Percentiles rank a stretch among this genome's conserved stretches.
Evolutionary conservation across 2,113 vertebrate genomes (phyloP).

Genomic region (Nematolebias whitei): DNA sequence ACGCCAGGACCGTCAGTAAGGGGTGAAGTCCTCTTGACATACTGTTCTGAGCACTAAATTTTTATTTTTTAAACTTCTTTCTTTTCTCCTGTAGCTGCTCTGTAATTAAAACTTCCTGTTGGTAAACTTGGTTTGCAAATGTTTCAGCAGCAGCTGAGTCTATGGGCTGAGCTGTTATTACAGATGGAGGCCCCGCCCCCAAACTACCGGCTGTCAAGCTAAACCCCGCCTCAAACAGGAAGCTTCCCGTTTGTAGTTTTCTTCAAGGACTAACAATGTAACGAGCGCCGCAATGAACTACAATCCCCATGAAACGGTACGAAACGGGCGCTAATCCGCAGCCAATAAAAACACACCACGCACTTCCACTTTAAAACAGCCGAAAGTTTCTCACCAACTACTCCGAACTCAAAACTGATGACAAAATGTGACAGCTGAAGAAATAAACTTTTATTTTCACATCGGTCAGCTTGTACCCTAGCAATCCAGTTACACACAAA

Average conservation of each 20-base stretch:
- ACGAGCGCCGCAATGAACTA: conserved; percentile 31
- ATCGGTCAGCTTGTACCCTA: no score
- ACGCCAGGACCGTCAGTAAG: conserved; percentile 30
- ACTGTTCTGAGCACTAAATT: background rate
- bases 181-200: conserved; percentile 22
- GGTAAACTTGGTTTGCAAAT: background rate
- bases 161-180: conserved; percentile 23
- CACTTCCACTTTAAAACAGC: conserved; percentile 18
- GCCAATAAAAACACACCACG: conserved; percentile 79
- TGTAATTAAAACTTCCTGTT: background rate
- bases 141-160: background rate
- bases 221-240: conserved; percentile 9
- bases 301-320: conserved; percentile 35
- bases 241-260: conserved; percentile 24
- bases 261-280: rapidly evolving
- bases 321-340: background rate
- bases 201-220: conserved; percentile 21
- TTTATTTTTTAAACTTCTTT: background rate
- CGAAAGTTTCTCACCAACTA: no score
- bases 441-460: no score
- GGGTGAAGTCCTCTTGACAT: conserved; percentile 38
- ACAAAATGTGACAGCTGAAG: no score
- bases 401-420: no score
- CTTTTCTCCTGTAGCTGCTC: background rate
- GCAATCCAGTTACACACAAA: no score